Conservation (phyloP, 2,888 invertebrate species). For the Entomobrya multifasciata region DNA sequence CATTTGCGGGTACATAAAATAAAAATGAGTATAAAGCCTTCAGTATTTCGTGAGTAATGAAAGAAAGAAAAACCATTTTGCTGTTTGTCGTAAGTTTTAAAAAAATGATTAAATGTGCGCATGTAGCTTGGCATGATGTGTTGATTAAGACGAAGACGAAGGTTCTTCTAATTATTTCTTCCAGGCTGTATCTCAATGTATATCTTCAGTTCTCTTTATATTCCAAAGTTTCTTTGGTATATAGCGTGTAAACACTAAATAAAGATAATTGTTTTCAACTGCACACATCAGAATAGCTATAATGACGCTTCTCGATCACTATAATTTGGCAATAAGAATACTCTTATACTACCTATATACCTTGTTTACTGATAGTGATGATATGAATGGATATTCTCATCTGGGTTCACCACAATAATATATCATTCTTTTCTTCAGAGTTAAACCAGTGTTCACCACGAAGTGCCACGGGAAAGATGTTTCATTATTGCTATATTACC, state of each 20-base stretch:
- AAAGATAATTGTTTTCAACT: not conserved
- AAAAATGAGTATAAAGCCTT: constrained; percentile 9
- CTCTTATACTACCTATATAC: too few species aligned
- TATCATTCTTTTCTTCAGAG: too few species aligned
- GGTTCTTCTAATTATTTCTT: constrained; percentile 5
- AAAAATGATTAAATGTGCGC: not conserved
- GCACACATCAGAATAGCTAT: constrained; percentile 2
- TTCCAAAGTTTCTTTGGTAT: too few species aligned
- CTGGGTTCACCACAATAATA: too few species aligned
- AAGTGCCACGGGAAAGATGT: not conserved
- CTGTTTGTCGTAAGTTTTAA: not conserved
- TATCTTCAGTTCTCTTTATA: not conserved
- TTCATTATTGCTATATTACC: not conserved
- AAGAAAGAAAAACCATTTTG: constrained; percentile 6
- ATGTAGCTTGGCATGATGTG: not conserved
- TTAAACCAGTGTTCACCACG: not conserved
- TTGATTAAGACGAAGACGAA: not conserved
- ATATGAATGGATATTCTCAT: not conserved
- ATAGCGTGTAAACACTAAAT: too few species aligned
- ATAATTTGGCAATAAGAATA: not conserved
- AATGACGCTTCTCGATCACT: not conserved
- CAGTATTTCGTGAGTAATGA: not conserved
- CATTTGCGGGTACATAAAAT: not conserved
- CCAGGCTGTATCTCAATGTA: not conserved
- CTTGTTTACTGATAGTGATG: constrained; percentile 31